phyloP scores from a whole-genome alignment of 1,140 invertebrate genomes.

The Mactra quadrangularis region DNA sequence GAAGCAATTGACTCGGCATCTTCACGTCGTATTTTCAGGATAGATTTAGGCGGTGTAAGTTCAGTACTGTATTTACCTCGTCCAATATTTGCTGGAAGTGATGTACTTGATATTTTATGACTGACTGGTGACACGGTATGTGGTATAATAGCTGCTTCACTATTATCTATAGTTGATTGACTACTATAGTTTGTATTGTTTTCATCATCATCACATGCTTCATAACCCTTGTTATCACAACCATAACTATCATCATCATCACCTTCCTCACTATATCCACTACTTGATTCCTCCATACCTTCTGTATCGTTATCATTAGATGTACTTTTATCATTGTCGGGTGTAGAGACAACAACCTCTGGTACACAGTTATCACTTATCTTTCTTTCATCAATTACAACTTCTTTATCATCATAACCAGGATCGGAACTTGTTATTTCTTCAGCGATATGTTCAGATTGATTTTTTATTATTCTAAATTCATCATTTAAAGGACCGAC shows the following conservation, averaged over 20 bases:
- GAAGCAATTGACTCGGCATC: constrained; percentile 47
- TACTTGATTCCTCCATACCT: neutral
- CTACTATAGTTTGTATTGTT: too few species aligned
- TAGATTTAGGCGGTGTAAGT: constrained; percentile 28
- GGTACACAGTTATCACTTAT: neutral
- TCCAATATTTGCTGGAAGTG: neutral
- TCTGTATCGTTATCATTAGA: constrained; percentile 2
- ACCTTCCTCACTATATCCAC: constrained; percentile 22
- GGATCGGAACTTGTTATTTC: neutral
- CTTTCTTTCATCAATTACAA: neutral
- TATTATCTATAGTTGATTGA: neutral
- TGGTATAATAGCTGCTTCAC: constrained; percentile 8
- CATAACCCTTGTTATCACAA: constrained; percentile 24
- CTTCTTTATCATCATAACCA: neutral
- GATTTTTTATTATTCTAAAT: neutral
- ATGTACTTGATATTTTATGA: constrained; percentile 2
- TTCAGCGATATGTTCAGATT: constrained; percentile 22
- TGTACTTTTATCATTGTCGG: neutral
- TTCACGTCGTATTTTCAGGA: constrained; percentile 39
- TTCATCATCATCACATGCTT: constrained; percentile 23
- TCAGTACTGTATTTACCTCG: neutral
- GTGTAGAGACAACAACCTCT: neutral
- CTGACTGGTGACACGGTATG: neutral
- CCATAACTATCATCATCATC: constrained; percentile 27
- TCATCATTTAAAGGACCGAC: constrained; percentile 37